Evolutionary conservation across 2,797 vertebrate species (phyloP).

Genomic region (Eutrigla gurnardus): DNA sequence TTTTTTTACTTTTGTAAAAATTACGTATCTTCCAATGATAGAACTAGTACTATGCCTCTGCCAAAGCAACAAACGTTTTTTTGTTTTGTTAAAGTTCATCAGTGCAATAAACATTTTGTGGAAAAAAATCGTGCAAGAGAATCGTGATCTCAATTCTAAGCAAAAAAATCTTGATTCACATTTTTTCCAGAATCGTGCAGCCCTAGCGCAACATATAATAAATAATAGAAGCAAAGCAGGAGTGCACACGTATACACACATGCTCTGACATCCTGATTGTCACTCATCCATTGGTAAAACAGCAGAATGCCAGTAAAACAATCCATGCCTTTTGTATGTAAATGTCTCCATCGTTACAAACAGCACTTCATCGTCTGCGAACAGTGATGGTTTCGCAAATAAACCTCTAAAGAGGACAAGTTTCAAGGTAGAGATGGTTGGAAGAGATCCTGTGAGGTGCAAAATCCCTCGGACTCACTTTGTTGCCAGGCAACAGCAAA

Average conservation of each 20-base stretch:
- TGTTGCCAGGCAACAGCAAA: slow-evolving; percentile 86
- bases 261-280: not conserved
- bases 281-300: not conserved
- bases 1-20: too few relatives aligned
- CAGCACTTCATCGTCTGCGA: slow-evolving; percentile 4
- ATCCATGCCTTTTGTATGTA: not conserved
- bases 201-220: too few relatives aligned
- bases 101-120: too few relatives aligned
- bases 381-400: not conserved
- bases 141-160: too few relatives aligned
- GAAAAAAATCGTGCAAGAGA: too few relatives aligned
- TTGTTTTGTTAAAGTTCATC: too few relatives aligned
- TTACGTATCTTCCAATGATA: too few relatives aligned
- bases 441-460: slow-evolving; percentile 31
- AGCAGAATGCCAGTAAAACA: not conserved
- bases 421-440: slow-evolving; percentile 39
- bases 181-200: too few relatives aligned
- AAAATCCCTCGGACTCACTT: slow-evolving; percentile 44
- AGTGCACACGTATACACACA: not conserved
- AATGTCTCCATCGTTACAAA: slow-evolving; percentile 5
- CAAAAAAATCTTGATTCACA: too few relatives aligned
- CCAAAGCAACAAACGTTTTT: too few relatives aligned
- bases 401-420: slow-evolving; percentile 23
- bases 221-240: not conserved
- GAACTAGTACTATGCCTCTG: too few relatives aligned